These are phyloP conservation scores for Zosterops japonicus DNA, from an alignment of 2,113 vertebrate species.

Conservation along the genomic window DNA sequence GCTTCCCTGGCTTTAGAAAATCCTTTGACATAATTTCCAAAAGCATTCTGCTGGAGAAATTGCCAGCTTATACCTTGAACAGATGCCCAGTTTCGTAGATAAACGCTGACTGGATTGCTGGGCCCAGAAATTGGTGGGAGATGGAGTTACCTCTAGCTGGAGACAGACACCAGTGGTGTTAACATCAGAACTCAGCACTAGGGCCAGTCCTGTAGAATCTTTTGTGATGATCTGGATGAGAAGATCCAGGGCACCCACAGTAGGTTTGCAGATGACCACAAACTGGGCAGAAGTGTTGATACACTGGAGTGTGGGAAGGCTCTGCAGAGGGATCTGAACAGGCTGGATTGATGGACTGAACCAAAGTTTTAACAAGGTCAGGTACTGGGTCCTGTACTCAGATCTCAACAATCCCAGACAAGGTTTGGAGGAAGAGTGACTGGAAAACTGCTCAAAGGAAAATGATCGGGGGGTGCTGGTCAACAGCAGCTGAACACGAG, in stretches of 20 bases:
- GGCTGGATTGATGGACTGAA: accelerated
- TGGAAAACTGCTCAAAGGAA: background rate
- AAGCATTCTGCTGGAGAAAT: background rate
- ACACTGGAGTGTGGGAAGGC: background rate
- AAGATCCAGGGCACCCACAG: background rate
- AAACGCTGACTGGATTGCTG: background rate
- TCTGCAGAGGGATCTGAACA: background rate
- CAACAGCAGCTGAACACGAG: accelerated
- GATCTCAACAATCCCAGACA: background rate
- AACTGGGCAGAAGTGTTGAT: background rate
- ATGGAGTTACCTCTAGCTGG: background rate
- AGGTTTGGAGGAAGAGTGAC: background rate
- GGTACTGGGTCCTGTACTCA: background rate
- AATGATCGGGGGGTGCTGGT: accelerated
- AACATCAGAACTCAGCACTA: background rate
- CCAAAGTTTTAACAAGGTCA: background rate
- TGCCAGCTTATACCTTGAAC: background rate
- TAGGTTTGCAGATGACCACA: background rate
- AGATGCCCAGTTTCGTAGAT: background rate
- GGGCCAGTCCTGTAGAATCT: background rate
- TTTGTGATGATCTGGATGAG: no score
- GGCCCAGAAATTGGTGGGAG: no score
- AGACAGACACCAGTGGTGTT: accelerated
- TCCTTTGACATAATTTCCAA: background rate
- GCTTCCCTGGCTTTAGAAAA: background rate